Conservation (phyloP, 30 jellyfish, hydroid and myxozoan species). For the Pelagia noctiluca region DNA sequence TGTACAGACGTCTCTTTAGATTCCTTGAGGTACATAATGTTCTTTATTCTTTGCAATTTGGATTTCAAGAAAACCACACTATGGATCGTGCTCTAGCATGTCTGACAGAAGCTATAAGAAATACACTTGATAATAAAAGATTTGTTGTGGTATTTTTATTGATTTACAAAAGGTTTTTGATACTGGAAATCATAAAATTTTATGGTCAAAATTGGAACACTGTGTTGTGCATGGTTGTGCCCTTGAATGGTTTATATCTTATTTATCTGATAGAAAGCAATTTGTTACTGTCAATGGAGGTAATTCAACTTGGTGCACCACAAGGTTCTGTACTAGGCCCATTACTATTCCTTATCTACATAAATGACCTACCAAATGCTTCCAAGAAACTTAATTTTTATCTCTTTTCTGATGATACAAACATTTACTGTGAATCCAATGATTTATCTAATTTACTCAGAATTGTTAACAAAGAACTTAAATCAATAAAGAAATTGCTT, state of each 20-base stretch:
- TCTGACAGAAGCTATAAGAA: conserved; percentile 59
- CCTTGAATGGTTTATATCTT: conserved; percentile 55
- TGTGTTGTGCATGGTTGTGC: conserved; percentile 69
- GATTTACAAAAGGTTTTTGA: too few species aligned
- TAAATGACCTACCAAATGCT: conserved; percentile 50
- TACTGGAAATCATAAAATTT: too few species aligned
- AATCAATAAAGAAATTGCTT: conserved; percentile 22
- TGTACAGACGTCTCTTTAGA: conserved; percentile 51
- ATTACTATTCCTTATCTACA: conserved; percentile 23
- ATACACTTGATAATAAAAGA: conserved; percentile 59
- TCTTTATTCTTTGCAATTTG: conserved; percentile 44
- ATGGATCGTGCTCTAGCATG: conserved; percentile 47
- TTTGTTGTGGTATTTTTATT: too few species aligned
- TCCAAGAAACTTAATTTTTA: conserved; percentile 22
- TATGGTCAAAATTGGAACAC: conserved; percentile 46
- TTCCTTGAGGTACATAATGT: conserved; percentile 36
- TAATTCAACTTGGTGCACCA: conserved; percentile 63
- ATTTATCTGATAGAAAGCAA: conserved; percentile 23
- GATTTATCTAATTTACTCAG: conserved; percentile 13
- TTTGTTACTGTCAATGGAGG: conserved; percentile 37
- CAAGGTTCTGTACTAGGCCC: conserved; percentile 70
- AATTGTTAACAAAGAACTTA: too few species aligned
- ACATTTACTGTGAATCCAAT: conserved; percentile 29
- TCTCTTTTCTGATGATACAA: conserved; percentile 50
- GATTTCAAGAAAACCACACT: conserved; percentile 39